Percentiles rank a stretch among this genome's conserved stretches.
phyloP scores from a whole-genome alignment of 2,797 vertebrate species.

The Scyliorhinus canicula region DNA sequence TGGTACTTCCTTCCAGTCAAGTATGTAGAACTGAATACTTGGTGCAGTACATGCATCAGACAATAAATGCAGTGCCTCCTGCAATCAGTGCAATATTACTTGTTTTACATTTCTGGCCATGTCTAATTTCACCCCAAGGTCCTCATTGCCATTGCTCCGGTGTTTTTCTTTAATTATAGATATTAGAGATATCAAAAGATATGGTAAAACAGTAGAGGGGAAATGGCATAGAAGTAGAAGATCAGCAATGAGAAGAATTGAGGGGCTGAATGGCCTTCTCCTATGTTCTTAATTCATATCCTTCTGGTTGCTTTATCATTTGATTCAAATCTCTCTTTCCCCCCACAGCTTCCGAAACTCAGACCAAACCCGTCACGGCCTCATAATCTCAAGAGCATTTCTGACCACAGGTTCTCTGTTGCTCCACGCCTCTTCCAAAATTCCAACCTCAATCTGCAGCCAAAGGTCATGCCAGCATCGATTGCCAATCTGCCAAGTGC shows the following conservation, averaged over 20 bases:
- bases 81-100: neutral
- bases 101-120: neutral
- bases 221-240: too few relatives aligned
- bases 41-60: neutral
- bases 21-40: neutral
- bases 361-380: slow-evolving; percentile 40
- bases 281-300: too few relatives aligned
- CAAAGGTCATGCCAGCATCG: slow-evolving; percentile 14
- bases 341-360: slow-evolving; percentile 40
- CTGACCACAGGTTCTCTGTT: slow-evolving; percentile 42
- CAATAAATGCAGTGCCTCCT: too few relatives aligned
- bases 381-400: slow-evolving; percentile 36
- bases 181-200: too few relatives aligned
- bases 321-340: neutral
- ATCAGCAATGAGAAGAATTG: too few relatives aligned
- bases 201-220: too few relatives aligned
- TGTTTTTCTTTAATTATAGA: neutral
- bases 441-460: slow-evolving; percentile 36
- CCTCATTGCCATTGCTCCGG: too few relatives aligned
- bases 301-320: neutral
- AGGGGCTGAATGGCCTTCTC: too few relatives aligned
- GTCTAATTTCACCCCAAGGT: neutral
- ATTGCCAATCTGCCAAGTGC: slow-evolving; percentile 38
- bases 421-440: neutral
- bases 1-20: neutral